Evolutionary conservation across 2,888 invertebrate species (phyloP), one percentile per base, ranked within the genome.

Genomic region (Parelbella ahira): DNA sequence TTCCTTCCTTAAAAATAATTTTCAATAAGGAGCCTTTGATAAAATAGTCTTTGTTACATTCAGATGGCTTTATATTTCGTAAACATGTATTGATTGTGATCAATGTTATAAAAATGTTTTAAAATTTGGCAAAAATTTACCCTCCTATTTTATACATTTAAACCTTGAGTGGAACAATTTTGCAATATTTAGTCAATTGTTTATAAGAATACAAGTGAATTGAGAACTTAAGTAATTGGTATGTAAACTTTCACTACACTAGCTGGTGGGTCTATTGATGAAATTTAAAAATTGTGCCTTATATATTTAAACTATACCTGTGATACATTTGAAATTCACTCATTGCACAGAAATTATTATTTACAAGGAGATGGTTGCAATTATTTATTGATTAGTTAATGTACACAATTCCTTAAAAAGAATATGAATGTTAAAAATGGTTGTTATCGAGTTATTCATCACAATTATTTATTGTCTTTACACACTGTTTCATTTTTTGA

Each of bases 231-330:
- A 6, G 1, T 28, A 4, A 36, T 34, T 24, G 9, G n/a, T 24
- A 24, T 24, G 24, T 7, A 19, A 13, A 37, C 30, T 37, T 30
- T 37, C 21, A 38, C 32, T 2, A 8, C 13, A 15, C 12, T 20
- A 19, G 11, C 12, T 32, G 12, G n/a, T 13, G 6, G 5, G n/a
- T 11, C 7, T 13, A 39, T 8, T 13, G 9, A 25, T 37, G 34
- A 42, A 38, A 25, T 48, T 42, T 39, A 24, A 49, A 37, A 36
- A n/a, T 59, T 61, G 78, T 78, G 78, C 78, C 78, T 78, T 78
- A 75, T 53, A 54, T 58, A 65, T 4, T 15, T 65, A 62, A 56
- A 57, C 57, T 61, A 60, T n/a, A 60, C 64, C 71, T 74, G 75
- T 76, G 74, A 77, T 75, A 73, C 45, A 44, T 45, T 44, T 32